A percentile compares a stretch with the other conserved stretches of the same genome.
Evolutionary conservation across 2,888 invertebrate species (phyloP).

Genomic region (Arctia plantaginis): DNA sequence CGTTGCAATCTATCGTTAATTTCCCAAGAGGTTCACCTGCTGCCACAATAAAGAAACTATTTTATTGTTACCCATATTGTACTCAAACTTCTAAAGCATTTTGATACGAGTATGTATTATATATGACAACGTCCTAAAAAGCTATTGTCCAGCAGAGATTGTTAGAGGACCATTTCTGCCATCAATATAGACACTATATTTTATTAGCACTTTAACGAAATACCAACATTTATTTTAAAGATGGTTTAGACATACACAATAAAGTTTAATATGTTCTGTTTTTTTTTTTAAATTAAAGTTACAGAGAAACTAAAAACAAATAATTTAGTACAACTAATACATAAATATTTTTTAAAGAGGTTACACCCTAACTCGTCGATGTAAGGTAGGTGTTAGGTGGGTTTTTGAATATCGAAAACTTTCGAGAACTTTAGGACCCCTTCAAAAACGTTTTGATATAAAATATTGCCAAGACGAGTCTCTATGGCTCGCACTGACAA

Average conservation of each 20-base stretch:
- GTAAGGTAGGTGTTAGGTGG: too few species aligned
- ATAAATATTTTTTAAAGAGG: too few species aligned
- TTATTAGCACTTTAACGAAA: conserved; percentile 9
- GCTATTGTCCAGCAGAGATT: conserved; percentile 41
- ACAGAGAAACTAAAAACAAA: neutral
- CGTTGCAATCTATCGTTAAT: conserved; percentile 82
- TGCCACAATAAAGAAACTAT: conserved; percentile 81
- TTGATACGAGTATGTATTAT: conserved; percentile 52
- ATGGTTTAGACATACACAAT: neutral
- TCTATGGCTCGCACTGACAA: too few species aligned
- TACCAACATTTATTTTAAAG: neutral
- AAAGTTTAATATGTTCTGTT: neutral
- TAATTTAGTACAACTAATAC: neutral
- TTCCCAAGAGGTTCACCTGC: conserved; percentile 80
- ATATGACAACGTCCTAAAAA: conserved; percentile 52
- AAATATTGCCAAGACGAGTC: too few species aligned
- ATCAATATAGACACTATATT: conserved; percentile 19
- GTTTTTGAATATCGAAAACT: too few species aligned
- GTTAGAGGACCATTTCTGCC: conserved; percentile 31
- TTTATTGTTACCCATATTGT: conserved; percentile 75
- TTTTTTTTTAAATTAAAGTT: neutral
- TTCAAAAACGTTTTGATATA: too few species aligned
- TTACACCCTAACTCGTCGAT: too few species aligned
- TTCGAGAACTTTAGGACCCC: too few species aligned
- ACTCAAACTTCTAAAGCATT: conserved; percentile 55